A percentile compares a stretch with the other conserved stretches of the same genome.
Evolutionary conservation across 2,888 invertebrate genomes (phyloP).

Genomic region (Myopa testacea): DNA sequence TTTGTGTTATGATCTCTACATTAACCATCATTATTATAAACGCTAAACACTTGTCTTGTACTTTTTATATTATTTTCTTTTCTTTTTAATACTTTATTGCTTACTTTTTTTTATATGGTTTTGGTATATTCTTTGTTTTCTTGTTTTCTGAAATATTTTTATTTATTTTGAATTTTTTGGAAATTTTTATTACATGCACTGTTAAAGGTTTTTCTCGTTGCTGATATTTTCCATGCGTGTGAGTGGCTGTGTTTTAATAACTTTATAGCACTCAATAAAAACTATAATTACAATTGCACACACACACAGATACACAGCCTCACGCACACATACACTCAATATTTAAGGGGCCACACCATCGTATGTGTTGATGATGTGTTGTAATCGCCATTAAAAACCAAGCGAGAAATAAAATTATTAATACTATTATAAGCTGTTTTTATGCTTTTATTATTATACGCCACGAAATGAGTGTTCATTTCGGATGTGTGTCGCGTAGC

Average conservation of each 20-base stretch:
- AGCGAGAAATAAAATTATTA: slow-evolving; percentile 34
- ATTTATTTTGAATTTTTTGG: not conserved
- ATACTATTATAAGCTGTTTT: slow-evolving; percentile 30
- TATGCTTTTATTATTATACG: slow-evolving; percentile 18
- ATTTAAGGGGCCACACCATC: not conserved
- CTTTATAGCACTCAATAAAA: slow-evolving; percentile 15
- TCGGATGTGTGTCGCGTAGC: slow-evolving; percentile 7
- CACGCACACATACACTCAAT: not conserved
- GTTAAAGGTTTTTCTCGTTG: not conserved
- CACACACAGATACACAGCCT: not conserved
- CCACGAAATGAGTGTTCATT: not conserved
- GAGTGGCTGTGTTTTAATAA: not conserved
- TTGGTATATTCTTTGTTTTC: not conserved
- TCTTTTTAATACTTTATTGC: too few species aligned
- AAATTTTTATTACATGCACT: not conserved
- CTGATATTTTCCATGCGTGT: too few species aligned
- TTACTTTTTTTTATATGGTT: not conserved
- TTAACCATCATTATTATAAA: too few species aligned
- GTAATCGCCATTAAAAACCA: slow-evolving; percentile 26
- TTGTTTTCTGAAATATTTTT: not conserved
- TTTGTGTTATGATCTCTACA: too few species aligned
- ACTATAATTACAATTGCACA: not conserved
- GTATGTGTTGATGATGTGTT: slow-evolving; percentile 21
- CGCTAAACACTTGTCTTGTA: too few species aligned
- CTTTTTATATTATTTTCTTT: too few species aligned